A percentile compares a stretch with the other conserved stretches of the same genome.
Conservation (phyloP, 2,797 vertebrate genomes). For the Acipenser transmontanus region DNA sequence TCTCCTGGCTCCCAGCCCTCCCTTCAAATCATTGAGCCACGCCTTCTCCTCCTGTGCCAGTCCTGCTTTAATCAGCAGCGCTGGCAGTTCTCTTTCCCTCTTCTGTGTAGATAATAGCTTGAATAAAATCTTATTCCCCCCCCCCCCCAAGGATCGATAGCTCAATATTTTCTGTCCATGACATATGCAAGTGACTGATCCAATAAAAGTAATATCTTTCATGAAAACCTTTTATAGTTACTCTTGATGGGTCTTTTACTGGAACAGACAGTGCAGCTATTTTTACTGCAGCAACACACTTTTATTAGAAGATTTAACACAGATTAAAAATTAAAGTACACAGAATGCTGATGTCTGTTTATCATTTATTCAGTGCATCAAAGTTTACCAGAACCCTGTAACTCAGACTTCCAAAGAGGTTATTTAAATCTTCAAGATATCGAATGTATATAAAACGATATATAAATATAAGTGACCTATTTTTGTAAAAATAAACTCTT, state of each 20-base stretch:
- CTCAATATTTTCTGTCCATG: conserved; percentile 44
- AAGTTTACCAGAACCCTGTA: conserved; percentile 10
- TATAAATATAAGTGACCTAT: no score
- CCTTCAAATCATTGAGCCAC: no score
- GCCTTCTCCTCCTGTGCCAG: no score
- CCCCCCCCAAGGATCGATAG: conserved; percentile 27
- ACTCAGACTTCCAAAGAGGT: not conserved
- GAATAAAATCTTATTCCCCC: conserved; percentile 13
- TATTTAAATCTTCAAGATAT: no score
- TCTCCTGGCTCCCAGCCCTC: no score
- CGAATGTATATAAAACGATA: no score
- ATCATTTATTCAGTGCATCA: conserved; percentile 9
- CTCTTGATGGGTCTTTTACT: conserved; percentile 9
- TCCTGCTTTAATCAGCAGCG: no score
- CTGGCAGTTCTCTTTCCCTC: not conserved
- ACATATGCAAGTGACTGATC: conserved; percentile 45
- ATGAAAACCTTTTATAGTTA: conserved; percentile 8
- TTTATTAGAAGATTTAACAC: conserved; percentile 3
- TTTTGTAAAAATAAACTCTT: no score
- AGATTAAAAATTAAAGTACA: conserved; percentile 13
- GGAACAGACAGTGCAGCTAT: conserved; percentile 13
- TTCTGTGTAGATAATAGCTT: conserved; percentile 10
- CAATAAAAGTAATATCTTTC: conserved; percentile 28
- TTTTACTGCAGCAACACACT: not conserved
- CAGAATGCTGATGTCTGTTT: conserved; percentile 5